Conservation (phyloP, 2,113 vertebrate genomes). For the Agapornis roseicollis region DNA sequence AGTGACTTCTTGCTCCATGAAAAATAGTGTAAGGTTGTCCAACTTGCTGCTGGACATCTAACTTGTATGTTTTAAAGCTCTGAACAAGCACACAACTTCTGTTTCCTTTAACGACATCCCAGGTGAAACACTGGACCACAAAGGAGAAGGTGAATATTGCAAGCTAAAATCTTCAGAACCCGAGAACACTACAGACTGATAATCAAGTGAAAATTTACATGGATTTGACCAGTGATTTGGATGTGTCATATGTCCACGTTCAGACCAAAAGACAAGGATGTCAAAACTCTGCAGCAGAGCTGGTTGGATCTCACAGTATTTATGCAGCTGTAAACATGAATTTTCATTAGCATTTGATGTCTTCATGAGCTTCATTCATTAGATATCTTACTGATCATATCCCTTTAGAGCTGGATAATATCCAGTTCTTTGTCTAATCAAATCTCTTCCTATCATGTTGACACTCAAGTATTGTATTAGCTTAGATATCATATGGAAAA, state of each 20-base stretch:
- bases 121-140: background rate
- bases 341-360: background rate
- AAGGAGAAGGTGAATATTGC: background rate
- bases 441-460: constrained; percentile 1
- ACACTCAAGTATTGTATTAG: background rate
- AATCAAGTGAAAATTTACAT: background rate
- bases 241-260: background rate
- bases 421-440: background rate
- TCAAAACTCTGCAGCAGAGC: background rate
- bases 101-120: background rate
- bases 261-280: background rate
- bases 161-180: background rate
- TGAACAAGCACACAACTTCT: background rate
- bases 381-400: background rate
- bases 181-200: background rate
- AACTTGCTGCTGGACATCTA: background rate
- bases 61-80: background rate
- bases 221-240: background rate
- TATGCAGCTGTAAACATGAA: background rate
- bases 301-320: background rate
- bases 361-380: background rate
- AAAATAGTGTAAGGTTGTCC: background rate
- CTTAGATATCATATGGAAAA: constrained; percentile 5
- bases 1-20: background rate
- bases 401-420: background rate